These are phyloP conservation scores for Gobionotothen gibberifrons DNA, from an alignment of 2,797 vertebrate genomes.

Conservation along the genomic window DNA sequence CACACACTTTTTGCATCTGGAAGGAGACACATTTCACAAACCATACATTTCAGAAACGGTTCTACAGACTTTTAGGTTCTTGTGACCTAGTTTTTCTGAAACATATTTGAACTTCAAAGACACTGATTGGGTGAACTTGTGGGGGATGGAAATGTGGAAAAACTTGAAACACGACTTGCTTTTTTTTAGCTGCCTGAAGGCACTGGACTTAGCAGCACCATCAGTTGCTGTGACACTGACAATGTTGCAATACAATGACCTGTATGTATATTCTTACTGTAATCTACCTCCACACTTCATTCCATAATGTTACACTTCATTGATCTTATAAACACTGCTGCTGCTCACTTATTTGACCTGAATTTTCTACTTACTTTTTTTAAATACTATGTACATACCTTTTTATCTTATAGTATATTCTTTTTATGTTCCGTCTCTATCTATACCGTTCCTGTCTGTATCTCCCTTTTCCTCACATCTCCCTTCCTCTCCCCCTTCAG, in stretches of 20 bases:
- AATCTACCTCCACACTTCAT: too few species aligned
- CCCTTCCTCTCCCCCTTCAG: constrained; percentile 73
- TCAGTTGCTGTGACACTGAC: constrained; percentile 1
- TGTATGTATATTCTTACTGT: not conserved
- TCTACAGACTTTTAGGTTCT: constrained; percentile 4
- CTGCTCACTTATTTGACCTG: too few species aligned
- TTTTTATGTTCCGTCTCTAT: too few species aligned
- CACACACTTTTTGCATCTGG: constrained; percentile 43
- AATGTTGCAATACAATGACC: constrained; percentile 15
- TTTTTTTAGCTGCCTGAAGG: constrained; percentile 19
- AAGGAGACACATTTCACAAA: constrained; percentile 45
- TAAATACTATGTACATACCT: too few species aligned
- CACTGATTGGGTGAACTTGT: not conserved
- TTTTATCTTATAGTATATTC: too few species aligned
- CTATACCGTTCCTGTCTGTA: constrained; percentile 25
- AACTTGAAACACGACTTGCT: constrained; percentile 12
- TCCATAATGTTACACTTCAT: too few species aligned
- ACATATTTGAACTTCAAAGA: constrained; percentile 18
- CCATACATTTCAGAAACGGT: constrained; percentile 15
- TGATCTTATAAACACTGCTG: too few species aligned
- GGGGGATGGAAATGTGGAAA: constrained; percentile 23
- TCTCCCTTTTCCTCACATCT: constrained; percentile 26
- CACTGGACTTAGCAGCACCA: constrained; percentile 8
- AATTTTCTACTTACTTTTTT: too few species aligned
- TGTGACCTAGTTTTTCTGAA: constrained; percentile 7